phyloP scores from a whole-genome alignment of 2,888 invertebrate species.

The Chymomyza fuscimana region DNA sequence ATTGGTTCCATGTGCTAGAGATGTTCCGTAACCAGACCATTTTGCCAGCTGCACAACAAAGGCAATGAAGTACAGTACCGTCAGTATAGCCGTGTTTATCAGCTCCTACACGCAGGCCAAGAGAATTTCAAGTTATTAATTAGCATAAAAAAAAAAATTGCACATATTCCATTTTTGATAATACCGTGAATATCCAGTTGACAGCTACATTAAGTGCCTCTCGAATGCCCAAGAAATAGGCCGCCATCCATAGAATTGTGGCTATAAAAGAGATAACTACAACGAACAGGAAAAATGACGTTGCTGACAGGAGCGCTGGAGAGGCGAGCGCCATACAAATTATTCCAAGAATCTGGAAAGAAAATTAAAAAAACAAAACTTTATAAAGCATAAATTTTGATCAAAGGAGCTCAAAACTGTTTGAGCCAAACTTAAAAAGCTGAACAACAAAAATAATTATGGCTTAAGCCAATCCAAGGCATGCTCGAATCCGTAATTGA shows the following conservation, averaged over 20 bases:
- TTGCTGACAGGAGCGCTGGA: slow-evolving; percentile 83
- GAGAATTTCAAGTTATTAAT: not conserved
- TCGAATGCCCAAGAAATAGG: slow-evolving; percentile 89
- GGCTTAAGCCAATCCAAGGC: too few relatives aligned
- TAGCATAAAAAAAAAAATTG: not conserved
- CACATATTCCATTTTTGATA: not conserved
- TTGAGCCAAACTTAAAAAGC: too few relatives aligned
- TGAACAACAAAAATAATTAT: too few relatives aligned
- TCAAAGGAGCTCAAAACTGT: too few relatives aligned
- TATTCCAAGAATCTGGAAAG: slow-evolving; percentile 89
- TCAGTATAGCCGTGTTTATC: slow-evolving; percentile 86
- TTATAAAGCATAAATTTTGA: not conserved
- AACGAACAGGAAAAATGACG: slow-evolving; percentile 92
- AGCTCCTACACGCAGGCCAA: slow-evolving; percentile 84
- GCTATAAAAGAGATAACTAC: slow-evolving; percentile 90
- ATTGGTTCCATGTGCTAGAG: slow-evolving; percentile 81
- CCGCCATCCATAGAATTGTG: slow-evolving; percentile 89
- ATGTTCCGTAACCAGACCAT: slow-evolving; percentile 79
- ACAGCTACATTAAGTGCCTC: slow-evolving; percentile 89
- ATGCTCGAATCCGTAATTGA: too few relatives aligned
- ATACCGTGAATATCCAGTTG: slow-evolving; percentile 91
- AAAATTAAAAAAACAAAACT: not conserved
- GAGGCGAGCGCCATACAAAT: slow-evolving; percentile 91
- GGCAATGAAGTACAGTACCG: slow-evolving; percentile 88
- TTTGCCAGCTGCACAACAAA: slow-evolving; percentile 89